phyloP scores from a whole-genome alignment of 2,797 vertebrate genomes.

The Notolabrus celidotus region DNA sequence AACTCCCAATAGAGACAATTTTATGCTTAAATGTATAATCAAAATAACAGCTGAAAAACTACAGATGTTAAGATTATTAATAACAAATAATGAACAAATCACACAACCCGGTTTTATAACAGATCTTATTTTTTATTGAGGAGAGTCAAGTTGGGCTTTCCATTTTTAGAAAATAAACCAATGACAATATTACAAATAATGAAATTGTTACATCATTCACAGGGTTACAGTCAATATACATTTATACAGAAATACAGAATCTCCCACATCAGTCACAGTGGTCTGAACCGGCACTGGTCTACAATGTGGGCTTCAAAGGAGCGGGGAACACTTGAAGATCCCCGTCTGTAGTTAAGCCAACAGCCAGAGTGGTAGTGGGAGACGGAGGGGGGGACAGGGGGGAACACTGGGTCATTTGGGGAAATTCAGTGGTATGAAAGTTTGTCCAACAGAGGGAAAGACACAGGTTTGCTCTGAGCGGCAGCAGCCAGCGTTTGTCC shows the following conservation, averaged over 20 bases:
- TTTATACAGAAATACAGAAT: slow-evolving; percentile 88
- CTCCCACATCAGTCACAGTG: slow-evolving; percentile 86
- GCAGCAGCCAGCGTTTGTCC: slow-evolving; percentile 63
- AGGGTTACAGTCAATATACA: slow-evolving; percentile 92
- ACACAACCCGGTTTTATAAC: slow-evolving; percentile 67
- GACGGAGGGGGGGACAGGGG: not conserved
- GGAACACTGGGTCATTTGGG: slow-evolving; percentile 31
- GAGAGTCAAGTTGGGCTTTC: slow-evolving; percentile 88
- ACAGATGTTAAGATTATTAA: not conserved
- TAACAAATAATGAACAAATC: not conserved
- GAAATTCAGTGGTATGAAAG: slow-evolving; percentile 38
- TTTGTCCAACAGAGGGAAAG: slow-evolving; percentile 44
- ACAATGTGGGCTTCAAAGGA: slow-evolving; percentile 53
- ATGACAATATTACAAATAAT: slow-evolving; percentile 92
- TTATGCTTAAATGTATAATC: too few relatives aligned
- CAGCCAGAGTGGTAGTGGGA: slow-evolving; percentile 60
- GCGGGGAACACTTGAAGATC: slow-evolving; percentile 30
- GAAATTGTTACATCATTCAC: slow-evolving; percentile 93
- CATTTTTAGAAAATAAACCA: slow-evolving; percentile 92
- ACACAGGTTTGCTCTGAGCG: slow-evolving; percentile 45
- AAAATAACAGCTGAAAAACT: not conserved
- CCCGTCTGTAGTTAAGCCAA: slow-evolving; percentile 50
- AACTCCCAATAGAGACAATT: too few relatives aligned
- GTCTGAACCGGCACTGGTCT: slow-evolving; percentile 79
- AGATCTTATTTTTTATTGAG: slow-evolving; percentile 88